phyloP scores from a whole-genome alignment of 2,113 vertebrate genomes.

The Trachemys scripta region DNA sequence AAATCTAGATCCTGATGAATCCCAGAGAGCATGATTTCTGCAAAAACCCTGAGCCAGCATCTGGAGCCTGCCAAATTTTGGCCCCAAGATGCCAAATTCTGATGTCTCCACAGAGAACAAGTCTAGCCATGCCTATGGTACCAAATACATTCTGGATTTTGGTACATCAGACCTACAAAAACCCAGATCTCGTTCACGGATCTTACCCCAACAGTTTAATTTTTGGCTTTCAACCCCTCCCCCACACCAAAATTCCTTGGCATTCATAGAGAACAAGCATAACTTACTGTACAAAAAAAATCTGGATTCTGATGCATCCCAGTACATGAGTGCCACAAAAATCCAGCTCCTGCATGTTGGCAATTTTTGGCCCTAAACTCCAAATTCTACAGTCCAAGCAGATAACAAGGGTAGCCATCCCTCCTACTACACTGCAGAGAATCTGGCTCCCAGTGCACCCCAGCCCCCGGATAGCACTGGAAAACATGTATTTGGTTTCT shows the following conservation, averaged over 20 bases:
- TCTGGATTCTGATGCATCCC: neutral
- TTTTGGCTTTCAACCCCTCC: neutral
- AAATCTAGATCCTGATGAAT: neutral
- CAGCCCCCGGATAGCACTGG: accelerated
- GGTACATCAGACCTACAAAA: too few relatives aligned
- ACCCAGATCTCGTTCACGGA: too few relatives aligned
- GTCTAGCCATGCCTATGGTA: neutral
- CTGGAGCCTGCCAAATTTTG: neutral
- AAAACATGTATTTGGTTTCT: neutral
- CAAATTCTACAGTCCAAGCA: neutral
- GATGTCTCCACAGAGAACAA: neutral
- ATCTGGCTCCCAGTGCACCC: neutral
- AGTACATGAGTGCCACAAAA: neutral
- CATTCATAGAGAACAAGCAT: neutral
- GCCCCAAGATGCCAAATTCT: neutral
- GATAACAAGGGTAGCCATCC: slow-evolving; percentile 21
- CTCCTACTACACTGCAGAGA: neutral
- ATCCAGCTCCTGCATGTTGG: neutral
- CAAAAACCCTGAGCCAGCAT: slow-evolving; percentile 22
- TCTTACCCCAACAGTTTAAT: neutral
- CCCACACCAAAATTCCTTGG: neutral
- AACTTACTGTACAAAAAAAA: neutral
- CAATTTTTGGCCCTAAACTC: accelerated
- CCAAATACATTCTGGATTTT: neutral
- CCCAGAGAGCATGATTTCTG: neutral